Evolutionary conservation across 2,888 invertebrate species (phyloP).

Genomic region (Fabriciana adippe): DNA sequence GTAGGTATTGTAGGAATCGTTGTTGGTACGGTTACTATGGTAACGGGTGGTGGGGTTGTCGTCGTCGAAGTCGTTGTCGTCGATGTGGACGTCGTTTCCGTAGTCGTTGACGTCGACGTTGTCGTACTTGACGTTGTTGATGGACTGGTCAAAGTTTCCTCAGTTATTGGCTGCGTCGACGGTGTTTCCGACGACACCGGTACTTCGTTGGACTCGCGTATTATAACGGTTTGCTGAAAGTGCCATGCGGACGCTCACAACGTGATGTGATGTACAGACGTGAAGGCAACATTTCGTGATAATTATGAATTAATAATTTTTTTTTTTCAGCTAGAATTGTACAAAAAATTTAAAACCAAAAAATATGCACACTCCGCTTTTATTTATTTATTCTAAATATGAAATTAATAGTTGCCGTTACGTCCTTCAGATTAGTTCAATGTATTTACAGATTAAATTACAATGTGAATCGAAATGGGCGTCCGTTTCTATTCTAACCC

Average conservation of each 20-base stretch:
- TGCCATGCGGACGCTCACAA: constrained; percentile 80
- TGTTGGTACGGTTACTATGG: constrained; percentile 42
- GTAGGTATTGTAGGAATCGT: constrained; percentile 54
- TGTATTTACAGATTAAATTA: constrained; percentile 56
- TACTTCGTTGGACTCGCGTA: constrained; percentile 74
- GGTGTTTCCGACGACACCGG: constrained; percentile 62
- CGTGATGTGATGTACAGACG: constrained; percentile 54
- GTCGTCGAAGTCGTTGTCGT: constrained; percentile 50
- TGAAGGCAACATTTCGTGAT: constrained; percentile 24
- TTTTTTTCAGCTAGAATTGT: not conserved
- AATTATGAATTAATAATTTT: not conserved
- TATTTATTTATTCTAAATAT: too few species aligned
- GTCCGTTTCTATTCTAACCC: constrained; percentile 57
- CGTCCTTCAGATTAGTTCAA: constrained; percentile 64
- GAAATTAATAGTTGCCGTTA: constrained; percentile 53
- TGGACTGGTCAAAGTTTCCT: constrained; percentile 48
- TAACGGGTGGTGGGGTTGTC: constrained; percentile 45
- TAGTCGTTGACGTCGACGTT: constrained; percentile 42
- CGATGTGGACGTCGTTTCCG: constrained; percentile 46
- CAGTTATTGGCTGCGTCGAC: constrained; percentile 51
- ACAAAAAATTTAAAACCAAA: too few species aligned
- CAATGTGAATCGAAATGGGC: constrained; percentile 53
- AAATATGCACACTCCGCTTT: too few species aligned
- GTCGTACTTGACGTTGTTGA: constrained; percentile 41
- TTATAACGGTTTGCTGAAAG: constrained; percentile 81